These are phyloP conservation scores for Xanthia togata DNA, from an alignment of 2,888 invertebrate species.

Conservation along the genomic window DNA sequence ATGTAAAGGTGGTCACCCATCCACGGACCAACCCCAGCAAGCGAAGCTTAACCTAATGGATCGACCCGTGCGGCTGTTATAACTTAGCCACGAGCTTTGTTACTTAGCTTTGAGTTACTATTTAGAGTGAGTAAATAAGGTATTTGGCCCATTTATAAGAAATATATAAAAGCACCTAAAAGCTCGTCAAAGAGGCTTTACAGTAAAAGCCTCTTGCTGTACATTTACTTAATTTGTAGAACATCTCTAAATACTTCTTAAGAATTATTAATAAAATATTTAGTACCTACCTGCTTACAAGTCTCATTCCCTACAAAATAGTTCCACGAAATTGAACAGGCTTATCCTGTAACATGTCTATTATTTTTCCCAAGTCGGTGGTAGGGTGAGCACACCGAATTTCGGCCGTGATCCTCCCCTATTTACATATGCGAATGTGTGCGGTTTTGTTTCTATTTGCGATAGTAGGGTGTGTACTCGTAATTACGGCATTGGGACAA, in stretches of 20 bases:
- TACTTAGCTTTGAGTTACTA: no score
- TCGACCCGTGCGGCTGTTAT: no score
- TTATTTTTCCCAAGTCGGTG: slow-evolving; percentile 65
- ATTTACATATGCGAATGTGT: slow-evolving; percentile 87
- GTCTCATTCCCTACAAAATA: slow-evolving; percentile 19
- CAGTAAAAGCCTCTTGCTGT: background rate
- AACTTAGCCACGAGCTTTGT: no score
- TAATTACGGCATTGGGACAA: slow-evolving; percentile 88
- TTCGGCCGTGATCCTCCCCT: slow-evolving; percentile 78
- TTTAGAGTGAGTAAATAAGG: background rate
- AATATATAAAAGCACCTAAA: background rate
- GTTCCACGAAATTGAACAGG: slow-evolving; percentile 41
- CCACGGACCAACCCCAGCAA: no score
- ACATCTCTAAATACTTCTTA: slow-evolving; percentile 1
- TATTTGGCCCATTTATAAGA: background rate
- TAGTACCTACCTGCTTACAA: slow-evolving; percentile 9
- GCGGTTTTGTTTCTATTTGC: slow-evolving; percentile 89
- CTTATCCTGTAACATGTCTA: slow-evolving; percentile 40
- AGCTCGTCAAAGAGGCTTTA: slow-evolving; percentile 15
- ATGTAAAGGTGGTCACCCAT: no score
- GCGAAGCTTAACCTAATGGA: no score
- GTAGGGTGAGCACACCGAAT: slow-evolving; percentile 67
- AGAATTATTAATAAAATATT: slow-evolving; percentile 38
- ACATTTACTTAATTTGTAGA: slow-evolving; percentile 5
- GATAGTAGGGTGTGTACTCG: slow-evolving; percentile 85